Conservation (phyloP, 2,113 vertebrate species). For the Girardinichthys multiradiatus region DNA sequence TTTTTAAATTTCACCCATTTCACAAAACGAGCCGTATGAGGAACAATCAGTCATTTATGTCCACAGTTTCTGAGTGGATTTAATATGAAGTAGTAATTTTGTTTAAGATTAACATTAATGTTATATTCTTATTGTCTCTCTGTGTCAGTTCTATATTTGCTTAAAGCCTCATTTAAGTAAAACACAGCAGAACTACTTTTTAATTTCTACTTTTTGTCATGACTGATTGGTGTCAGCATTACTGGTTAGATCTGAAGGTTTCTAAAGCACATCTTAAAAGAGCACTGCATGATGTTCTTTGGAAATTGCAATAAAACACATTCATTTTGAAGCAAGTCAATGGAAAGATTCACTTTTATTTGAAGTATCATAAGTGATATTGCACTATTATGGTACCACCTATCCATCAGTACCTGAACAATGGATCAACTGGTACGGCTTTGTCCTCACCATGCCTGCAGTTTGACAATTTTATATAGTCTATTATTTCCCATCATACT, state of each 20-base stretch:
- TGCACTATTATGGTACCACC: background rate
- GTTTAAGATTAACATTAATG: slow-evolving; percentile 13
- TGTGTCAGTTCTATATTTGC: background rate
- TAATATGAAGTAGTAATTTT: slow-evolving; percentile 9
- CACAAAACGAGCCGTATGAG: background rate
- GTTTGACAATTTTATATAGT: no score
- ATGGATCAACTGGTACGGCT: no score
- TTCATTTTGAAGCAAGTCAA: background rate
- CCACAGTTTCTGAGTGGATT: slow-evolving; percentile 27
- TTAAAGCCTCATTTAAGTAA: background rate
- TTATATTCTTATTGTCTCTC: slow-evolving; percentile 19
- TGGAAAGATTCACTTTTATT: background rate
- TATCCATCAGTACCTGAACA: background rate
- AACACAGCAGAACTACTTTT: background rate
- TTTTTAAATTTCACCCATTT: slow-evolving; percentile 1
- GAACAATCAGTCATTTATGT: slow-evolving; percentile 6
- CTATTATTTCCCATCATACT: no score
- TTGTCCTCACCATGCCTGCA: no score
- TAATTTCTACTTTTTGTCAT: background rate
- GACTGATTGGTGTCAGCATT: slow-evolving; percentile 3
- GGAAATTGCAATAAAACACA: slow-evolving; percentile 33
- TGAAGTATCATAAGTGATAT: background rate
- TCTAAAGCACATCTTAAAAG: slow-evolving; percentile 3
- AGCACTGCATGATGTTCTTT: slow-evolving; percentile 23
- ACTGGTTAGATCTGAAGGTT: slow-evolving; percentile 12